phyloP scores from a whole-genome alignment of 2,888 invertebrate genomes.

The Melanargia galathea region DNA sequence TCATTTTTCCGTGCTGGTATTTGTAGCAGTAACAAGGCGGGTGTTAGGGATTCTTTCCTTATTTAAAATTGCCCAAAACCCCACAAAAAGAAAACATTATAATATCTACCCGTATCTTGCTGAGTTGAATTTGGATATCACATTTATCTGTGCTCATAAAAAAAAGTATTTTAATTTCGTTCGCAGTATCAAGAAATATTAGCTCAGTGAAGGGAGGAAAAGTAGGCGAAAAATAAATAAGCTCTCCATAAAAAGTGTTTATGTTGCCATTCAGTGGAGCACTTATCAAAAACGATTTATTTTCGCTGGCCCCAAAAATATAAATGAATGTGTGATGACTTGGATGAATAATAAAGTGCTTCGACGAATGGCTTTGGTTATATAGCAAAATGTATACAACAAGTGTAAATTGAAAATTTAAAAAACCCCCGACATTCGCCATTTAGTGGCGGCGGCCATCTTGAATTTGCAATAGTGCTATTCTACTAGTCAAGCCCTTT shows the following conservation, averaged over 20 bases:
- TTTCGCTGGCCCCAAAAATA: constrained; percentile 19
- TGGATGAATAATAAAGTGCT: constrained; percentile 8
- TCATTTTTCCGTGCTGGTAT: too few relatives aligned
- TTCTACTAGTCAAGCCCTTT: too few relatives aligned
- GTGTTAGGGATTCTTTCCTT: too few relatives aligned
- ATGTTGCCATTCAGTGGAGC: constrained; percentile 26
- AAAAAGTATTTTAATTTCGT: constrained; percentile 18
- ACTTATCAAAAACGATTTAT: constrained; percentile 30
- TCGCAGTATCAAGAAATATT: constrained; percentile 13
- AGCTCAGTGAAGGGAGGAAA: constrained; percentile 11
- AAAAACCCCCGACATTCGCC: too few relatives aligned
- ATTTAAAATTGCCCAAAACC: too few relatives aligned
- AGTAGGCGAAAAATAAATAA: constrained; percentile 25
- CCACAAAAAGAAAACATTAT: too few relatives aligned
- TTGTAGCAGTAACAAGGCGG: too few relatives aligned
- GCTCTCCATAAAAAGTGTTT: constrained; percentile 29
- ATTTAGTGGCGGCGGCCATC: too few relatives aligned
- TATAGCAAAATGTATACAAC: too few relatives aligned
- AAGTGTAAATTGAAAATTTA: too few relatives aligned
- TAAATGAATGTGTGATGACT: constrained; percentile 26
- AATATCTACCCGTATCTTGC: too few relatives aligned
- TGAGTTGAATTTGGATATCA: neutral
- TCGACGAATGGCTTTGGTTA: neutral
- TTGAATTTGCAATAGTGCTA: too few relatives aligned
- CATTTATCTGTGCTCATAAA: neutral